Base-by-base conservation (phyloP, 2,888 invertebrate species). In the Phyllotreta cruciferae region DNA sequence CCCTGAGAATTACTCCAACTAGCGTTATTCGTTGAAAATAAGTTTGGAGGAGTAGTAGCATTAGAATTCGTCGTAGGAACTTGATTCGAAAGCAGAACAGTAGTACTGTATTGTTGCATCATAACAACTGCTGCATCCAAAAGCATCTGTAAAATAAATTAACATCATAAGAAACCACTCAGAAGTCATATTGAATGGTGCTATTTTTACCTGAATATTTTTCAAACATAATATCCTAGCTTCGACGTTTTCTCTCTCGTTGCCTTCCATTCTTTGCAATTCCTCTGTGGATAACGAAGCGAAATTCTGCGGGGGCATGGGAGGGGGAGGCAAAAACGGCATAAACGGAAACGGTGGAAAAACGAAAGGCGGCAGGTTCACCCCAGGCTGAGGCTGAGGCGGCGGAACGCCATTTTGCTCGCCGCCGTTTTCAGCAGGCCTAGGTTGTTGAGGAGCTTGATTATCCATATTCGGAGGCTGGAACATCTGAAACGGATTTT, bases 121-220 rank as follows among this genome's bases (percentile, higher is more conserved):
- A 98, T 90, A 53, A 94, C 84, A 64, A 93, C 92, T 2, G 97
- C 96, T 44, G 97, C 95, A 81, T 98, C 98, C 71, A 99, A 81
- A 81, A 99, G 88, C 1, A 93, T 85, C 83, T 73, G 42, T 6
- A 55, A 53, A 24, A 56, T 11, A 38, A 24, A 36, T 36, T 35
- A 53, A 34, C 6, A 52, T 52, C 24, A 11, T 13, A 38, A 13
- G 10, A 6, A 6, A 3, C 5, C 10, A 24, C 9, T 44, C 6
- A 36, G 38, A 39, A 53, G 11, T 24, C 4, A 24, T 1, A 3
- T 24, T 24, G 24, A 24, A 4, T 24, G 1, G 24, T 24, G 4
- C 4, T 24, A 24, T 24, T 3, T 24, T 60, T 41, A 81, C 81
- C 78, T 88, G 87, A 69, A 91, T 88, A 79, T 90, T 89, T 66